Percentiles rank a stretch among this genome's conserved stretches.
phyloP scores from a whole-genome alignment of 2,888 invertebrate genomes.

The Pachymerium ferrugineum region DNA sequence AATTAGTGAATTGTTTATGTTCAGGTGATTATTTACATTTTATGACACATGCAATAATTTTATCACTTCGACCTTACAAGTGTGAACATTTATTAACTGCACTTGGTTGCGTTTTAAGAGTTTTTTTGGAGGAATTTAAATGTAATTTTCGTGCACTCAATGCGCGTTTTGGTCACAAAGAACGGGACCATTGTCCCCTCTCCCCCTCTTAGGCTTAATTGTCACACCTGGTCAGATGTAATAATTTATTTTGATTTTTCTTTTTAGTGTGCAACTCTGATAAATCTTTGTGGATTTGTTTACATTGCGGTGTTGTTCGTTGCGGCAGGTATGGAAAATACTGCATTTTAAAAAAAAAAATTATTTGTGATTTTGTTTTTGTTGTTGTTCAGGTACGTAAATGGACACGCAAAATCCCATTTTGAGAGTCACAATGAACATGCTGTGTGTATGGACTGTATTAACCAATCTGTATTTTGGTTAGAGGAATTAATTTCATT shows the following conservation, averaged over 20 bases:
- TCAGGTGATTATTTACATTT: neutral
- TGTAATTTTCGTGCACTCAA: neutral
- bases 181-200: constrained; percentile 1
- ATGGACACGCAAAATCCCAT: constrained; percentile 69
- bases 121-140: neutral
- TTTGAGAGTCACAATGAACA: constrained; percentile 59
- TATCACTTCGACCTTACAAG: neutral
- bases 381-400: constrained; percentile 56
- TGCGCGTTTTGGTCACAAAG: neutral
- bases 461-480: constrained; percentile 69
- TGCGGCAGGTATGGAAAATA: constrained; percentile 57
- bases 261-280: constrained; percentile 47
- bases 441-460: constrained; percentile 70
- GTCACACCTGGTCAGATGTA: neutral
- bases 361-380: neutral
- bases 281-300: constrained; percentile 69
- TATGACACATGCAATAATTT: neutral
- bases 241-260: constrained; percentile 31
- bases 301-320: constrained; percentile 65
- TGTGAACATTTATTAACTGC: neutral
- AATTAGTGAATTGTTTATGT: constrained; percentile 38
- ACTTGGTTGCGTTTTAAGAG: neutral
- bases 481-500: constrained; percentile 46
- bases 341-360: neutral
- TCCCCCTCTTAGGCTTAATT: neutral